Evolutionary conservation across 2,888 invertebrate species (phyloP).

Genomic region (Drosophila mimica): DNA sequence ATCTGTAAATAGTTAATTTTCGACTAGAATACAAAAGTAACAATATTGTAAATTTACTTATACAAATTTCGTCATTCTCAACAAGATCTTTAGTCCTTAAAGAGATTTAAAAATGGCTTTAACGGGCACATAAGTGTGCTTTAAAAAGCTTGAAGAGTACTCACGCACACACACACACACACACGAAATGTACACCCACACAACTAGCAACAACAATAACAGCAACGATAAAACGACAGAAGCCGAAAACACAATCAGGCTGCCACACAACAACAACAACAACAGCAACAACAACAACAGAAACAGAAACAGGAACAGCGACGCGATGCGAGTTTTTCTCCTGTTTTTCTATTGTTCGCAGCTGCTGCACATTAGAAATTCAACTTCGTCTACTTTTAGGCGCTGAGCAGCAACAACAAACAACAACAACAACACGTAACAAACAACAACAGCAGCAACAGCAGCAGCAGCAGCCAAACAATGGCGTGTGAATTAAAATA

Average conservation of each 20-base stretch:
- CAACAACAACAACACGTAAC: constrained; percentile 19
- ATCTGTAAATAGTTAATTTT: background rate
- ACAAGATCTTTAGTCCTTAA: constrained; percentile 4
- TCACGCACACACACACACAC: constrained; percentile 26
- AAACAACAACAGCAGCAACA: constrained; percentile 25
- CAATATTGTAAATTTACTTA: background rate
- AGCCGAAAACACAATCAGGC: constrained; percentile 70
- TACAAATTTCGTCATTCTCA: background rate
- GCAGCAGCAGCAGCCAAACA: constrained; percentile 54
- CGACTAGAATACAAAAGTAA: background rate
- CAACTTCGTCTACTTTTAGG: constrained; percentile 80
- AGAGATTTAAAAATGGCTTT: constrained; percentile 64
- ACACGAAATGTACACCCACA: constrained; percentile 24
- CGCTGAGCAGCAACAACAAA: constrained; percentile 50
- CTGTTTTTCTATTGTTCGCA: constrained; percentile 72
- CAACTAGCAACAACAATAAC: constrained; percentile 57
- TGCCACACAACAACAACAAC: constrained; percentile 27
- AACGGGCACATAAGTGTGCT: constrained; percentile 57
- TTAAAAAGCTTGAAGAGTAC: constrained; percentile 24
- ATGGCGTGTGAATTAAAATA: constrained; percentile 81
- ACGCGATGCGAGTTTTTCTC: constrained; percentile 45
- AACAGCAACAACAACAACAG: background rate
- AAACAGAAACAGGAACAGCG: background rate
- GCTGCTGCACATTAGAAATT: constrained; percentile 81
- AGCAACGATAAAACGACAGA: constrained; percentile 48